Evolutionary conservation across 1,140 invertebrate genomes (phyloP).

Genomic region (Hetaerina americana): DNA sequence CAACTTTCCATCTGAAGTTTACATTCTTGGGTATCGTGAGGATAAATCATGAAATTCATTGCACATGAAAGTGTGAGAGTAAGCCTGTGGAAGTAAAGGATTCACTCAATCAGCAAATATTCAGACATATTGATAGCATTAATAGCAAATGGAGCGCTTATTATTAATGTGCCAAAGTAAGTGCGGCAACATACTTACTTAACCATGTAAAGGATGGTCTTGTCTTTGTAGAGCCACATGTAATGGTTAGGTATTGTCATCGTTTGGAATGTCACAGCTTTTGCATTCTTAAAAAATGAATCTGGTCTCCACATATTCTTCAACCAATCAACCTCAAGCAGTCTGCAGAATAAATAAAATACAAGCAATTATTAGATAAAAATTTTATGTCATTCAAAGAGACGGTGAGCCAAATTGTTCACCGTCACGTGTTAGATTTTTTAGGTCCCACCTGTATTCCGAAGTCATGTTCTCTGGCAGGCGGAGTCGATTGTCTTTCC

Average conservation of each 20-base stretch:
- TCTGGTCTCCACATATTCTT: conserved; percentile 85
- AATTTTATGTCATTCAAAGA: too few species aligned
- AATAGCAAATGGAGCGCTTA: too few species aligned
- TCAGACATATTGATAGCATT: not conserved
- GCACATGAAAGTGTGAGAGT: conserved; percentile 72
- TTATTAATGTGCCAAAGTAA: too few species aligned
- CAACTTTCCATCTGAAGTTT: conserved; percentile 83
- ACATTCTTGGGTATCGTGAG: conserved; percentile 82
- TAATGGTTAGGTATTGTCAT: conserved; percentile 91
- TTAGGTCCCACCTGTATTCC: conserved; percentile 60
- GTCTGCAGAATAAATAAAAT: conserved; percentile 34
- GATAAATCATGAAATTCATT: conserved; percentile 86
- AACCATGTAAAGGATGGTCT: conserved; percentile 78
- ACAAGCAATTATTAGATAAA: too few species aligned
- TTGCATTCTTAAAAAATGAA: conserved; percentile 80
- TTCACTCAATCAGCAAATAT: not conserved
- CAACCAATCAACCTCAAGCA: conserved; percentile 75
- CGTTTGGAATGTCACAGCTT: conserved; percentile 81
- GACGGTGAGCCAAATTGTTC: too few species aligned
- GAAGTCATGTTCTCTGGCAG: conserved; percentile 84
- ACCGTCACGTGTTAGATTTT: too few species aligned
- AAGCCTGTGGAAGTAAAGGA: conserved; percentile 35
- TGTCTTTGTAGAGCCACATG: conserved; percentile 76
- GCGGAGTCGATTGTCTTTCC: conserved; percentile 77
- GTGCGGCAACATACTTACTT: conserved; percentile 40